Evolutionary conservation across 2,797 vertebrate species (phyloP), one percentile per base, ranked within the genome.

Genomic region (Champsocephalus esox): DNA sequence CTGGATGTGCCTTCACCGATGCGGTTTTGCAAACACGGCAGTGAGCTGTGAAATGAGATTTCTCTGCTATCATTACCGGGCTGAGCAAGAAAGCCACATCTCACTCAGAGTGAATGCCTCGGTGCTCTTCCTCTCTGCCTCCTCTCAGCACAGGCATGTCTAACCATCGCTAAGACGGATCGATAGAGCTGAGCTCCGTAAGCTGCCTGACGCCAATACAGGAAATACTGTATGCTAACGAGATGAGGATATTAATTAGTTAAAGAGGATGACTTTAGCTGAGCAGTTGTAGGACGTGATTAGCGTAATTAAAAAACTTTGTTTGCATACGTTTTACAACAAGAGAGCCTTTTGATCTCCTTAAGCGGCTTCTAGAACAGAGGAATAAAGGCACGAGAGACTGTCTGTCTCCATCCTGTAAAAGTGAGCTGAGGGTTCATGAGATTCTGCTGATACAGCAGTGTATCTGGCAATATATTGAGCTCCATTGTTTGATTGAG

Each of bases 11-110:
- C 83, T 80, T 78, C 68, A 68, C 80, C 58, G 88, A 86, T 76
- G 87, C 38, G 82, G 72, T 77, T 95, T 93, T 87, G 86, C 89
- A 93, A 93, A 93, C 93, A 91, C 34, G 75, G 88, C 94, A 93
- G 87, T 76, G 90, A 94, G 77, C 92, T 88, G 90, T 95, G 94
- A 95, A 95, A 95, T 95, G 87, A 94, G 92, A 94, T 94, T 95
- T 94, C 79, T 76, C 77, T 87, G 73, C 92, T 88, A 79, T 92
- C 90, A 85, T 92, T 91, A 89, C 89, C 19, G 56, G 70, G 79
- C 87, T 17, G 69, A 83, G 82, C 75, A 81, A 89, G 83, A 87
- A 85, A 82, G 82, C 77, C 90, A 90, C 88, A 84, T 90, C 87
- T 93, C 86, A 91, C 87, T 90, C 87, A 48, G 86, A 86, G 72